These are phyloP conservation scores for Drosophila chauvacae DNA, from an alignment of 1,140 invertebrate species.

Conservation along the genomic window DNA sequence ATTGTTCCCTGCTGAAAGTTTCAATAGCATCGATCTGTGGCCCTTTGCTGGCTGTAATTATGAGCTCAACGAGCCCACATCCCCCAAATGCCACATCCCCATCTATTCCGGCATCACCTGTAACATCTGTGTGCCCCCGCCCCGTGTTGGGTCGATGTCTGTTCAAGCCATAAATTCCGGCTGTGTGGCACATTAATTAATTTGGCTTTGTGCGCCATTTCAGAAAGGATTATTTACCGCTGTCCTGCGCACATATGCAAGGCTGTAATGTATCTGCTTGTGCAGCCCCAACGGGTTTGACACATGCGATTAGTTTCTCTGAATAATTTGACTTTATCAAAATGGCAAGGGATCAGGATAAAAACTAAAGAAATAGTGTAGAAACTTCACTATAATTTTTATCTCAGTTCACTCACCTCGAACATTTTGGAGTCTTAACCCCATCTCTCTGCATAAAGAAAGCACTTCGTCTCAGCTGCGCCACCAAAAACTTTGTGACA, in stretches of 20 bases:
- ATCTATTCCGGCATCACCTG: conserved; percentile 50
- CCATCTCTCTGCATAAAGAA: background rate
- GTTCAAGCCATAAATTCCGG: conserved; percentile 77
- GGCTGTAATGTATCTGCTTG: conserved; percentile 7
- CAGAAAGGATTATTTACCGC: conserved; percentile 77
- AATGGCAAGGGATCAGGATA: background rate
- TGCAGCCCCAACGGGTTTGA: conserved; percentile 1
- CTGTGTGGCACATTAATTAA: conserved; percentile 82
- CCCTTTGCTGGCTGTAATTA: conserved; percentile 45
- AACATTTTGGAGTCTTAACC: background rate
- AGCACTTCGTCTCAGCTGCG: conserved; percentile 58
- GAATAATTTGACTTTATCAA: background rate
- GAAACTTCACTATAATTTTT: background rate
- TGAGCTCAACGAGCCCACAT: conserved; percentile 23
- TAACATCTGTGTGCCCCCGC: conserved; percentile 61
- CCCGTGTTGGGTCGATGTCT: conserved; percentile 27
- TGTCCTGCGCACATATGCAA: conserved; percentile 37
- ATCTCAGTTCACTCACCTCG: background rate
- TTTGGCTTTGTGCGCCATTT: conserved; percentile 77
- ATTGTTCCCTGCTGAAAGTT: conserved; percentile 57
- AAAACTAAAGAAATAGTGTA: background rate
- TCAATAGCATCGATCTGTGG: conserved; percentile 64
- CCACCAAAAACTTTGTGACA: conserved; percentile 59
- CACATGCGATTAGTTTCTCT: conserved; percentile 4
- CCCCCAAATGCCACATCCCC: background rate